Percentiles rank a stretch among this genome's conserved stretches.
These are phyloP conservation scores for Whitmania pigra DNA, from an alignment of 1,140 invertebrate genomes.

Conservation along the genomic window DNA sequence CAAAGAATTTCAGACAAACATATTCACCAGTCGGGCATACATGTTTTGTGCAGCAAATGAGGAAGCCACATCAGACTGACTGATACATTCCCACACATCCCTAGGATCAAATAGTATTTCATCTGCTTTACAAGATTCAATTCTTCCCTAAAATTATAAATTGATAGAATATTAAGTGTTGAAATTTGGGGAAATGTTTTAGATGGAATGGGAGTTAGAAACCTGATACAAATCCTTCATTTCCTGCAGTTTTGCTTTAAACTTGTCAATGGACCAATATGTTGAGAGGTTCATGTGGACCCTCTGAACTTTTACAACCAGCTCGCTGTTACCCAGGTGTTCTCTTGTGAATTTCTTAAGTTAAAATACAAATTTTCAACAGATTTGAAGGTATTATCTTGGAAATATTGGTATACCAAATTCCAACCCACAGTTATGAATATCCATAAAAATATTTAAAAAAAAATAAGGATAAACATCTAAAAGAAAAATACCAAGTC, in stretches of 20 bases:
- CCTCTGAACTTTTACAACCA: constrained; percentile 35
- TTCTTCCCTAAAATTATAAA: background rate
- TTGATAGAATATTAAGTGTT: constrained; percentile 1
- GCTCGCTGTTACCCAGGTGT: constrained; percentile 34
- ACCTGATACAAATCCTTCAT: constrained; percentile 81
- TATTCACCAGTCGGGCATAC: background rate
- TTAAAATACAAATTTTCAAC: background rate
- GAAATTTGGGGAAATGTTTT: background rate
- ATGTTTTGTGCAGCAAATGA: background rate
- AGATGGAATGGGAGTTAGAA: background rate
- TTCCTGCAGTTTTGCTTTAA: constrained; percentile 89
- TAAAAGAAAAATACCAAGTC: constrained; percentile 29
- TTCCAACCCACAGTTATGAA: background rate
- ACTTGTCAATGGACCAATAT: constrained; percentile 88
- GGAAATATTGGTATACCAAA: background rate
- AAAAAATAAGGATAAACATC: background rate
- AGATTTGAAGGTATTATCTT: background rate
- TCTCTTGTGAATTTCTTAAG: constrained; percentile 26
- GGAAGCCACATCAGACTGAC: constrained; percentile 20
- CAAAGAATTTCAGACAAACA: background rate
- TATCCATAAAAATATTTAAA: background rate
- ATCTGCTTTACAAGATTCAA: constrained; percentile 29
- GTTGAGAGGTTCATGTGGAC: constrained; percentile 34
- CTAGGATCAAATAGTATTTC: constrained; percentile 38
- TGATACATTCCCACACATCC: constrained; percentile 36